Percentiles rank a stretch among this genome's conserved stretches.
These are phyloP conservation scores for Nephila pilipes DNA, from an alignment of 1,140 invertebrate species.

Conservation along the genomic window DNA sequence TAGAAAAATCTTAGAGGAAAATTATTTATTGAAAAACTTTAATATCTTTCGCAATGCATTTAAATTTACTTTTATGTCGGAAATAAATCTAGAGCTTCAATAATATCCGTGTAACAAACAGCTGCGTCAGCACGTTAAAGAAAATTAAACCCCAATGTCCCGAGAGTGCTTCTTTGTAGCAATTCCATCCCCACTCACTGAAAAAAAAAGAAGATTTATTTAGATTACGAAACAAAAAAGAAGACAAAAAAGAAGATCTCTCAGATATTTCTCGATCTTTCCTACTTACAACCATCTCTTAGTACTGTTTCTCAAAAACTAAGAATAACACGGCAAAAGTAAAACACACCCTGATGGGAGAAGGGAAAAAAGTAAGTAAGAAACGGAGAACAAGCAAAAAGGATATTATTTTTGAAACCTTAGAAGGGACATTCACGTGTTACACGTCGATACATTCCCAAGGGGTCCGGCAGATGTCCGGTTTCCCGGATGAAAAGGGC, in stretches of 20 bases:
- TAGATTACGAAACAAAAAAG: neutral
- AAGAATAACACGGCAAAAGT: constrained; percentile 52
- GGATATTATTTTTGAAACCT: constrained; percentile 74
- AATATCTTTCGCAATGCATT: neutral
- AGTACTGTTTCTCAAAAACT: constrained; percentile 44
- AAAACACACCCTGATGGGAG: constrained; percentile 34
- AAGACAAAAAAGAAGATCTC: constrained; percentile 25
- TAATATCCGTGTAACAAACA: neutral
- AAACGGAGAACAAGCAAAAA: constrained; percentile 46
- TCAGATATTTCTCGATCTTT: neutral
- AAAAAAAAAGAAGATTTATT: neutral
- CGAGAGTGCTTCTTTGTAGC: neutral
- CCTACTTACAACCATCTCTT: neutral
- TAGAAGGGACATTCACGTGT: constrained; percentile 71
- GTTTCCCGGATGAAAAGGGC: constrained; percentile 55
- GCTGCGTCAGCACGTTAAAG: too few relatives aligned
- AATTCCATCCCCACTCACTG: neutral
- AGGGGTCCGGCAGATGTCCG: constrained; percentile 68
- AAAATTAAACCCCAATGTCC: too few relatives aligned
- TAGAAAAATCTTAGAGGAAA: neutral
- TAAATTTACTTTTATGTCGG: too few relatives aligned
- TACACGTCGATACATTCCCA: constrained; percentile 74
- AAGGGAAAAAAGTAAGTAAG: constrained; percentile 13
- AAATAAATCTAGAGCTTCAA: neutral
- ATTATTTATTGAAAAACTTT: neutral